Evolutionary conservation across 2,797 vertebrate genomes (phyloP).

Genomic region (Buceros bicornis): DNA sequence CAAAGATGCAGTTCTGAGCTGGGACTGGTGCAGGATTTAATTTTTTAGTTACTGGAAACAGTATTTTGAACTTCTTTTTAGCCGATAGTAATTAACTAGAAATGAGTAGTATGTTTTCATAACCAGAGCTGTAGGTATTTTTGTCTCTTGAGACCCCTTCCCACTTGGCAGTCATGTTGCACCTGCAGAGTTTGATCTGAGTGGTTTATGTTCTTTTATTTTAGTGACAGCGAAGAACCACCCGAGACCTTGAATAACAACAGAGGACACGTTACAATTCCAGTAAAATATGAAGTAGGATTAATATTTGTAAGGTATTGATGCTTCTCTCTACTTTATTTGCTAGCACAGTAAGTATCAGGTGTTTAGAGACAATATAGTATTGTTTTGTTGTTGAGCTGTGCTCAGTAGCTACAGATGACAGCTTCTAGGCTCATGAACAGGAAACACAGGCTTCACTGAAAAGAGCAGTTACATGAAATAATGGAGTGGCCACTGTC

Average conservation of each 20-base stretch:
- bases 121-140: neutral
- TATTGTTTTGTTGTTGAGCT: neutral
- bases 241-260: conserved; percentile 85
- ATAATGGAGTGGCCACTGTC: neutral
- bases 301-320: conserved; percentile 88
- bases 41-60: neutral
- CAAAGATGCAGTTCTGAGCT: neutral
- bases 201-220: conserved; percentile 1
- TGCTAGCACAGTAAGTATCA: neutral
- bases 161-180: neutral
- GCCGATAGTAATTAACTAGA: neutral
- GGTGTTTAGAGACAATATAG: neutral
- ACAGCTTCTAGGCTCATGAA: neutral
- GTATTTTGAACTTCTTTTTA: neutral
- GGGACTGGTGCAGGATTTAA: neutral
- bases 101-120: neutral
- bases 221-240: conserved; percentile 93
- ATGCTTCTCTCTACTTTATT: neutral
- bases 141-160: neutral
- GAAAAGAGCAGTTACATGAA: neutral
- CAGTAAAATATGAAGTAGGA: conserved; percentile 89
- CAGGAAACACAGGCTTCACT: neutral
- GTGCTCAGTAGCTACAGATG: neutral
- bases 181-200: neutral
- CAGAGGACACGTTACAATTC: conserved; percentile 84